phyloP scores from a whole-genome alignment of 2,797 vertebrate species.

The Melanotaenia boesemani region DNA sequence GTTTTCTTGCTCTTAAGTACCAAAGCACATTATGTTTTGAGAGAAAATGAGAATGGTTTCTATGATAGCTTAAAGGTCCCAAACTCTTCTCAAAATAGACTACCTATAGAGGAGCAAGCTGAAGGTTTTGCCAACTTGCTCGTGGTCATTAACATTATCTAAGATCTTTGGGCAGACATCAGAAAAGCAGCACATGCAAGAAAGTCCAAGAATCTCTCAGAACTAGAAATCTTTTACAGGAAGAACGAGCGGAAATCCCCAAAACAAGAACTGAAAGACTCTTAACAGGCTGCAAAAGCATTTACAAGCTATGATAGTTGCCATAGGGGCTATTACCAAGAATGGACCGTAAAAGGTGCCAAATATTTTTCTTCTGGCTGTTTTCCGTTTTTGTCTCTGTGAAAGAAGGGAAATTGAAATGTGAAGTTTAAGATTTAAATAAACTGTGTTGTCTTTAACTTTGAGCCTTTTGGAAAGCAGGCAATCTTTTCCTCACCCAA shows the following conservation, averaged over 20 bases:
- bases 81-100: neutral
- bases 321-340: neutral
- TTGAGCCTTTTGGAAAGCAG: neutral
- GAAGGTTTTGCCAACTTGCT: neutral
- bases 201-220: slow-evolving; percentile 18
- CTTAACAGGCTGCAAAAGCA: neutral
- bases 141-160: neutral
- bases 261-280: slow-evolving; percentile 8
- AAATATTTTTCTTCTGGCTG: neutral
- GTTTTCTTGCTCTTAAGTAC: neutral
- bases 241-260: neutral
- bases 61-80: neutral
- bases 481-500: neutral
- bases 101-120: neutral
- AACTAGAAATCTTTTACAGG: slow-evolving; percentile 8
- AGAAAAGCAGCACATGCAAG: slow-evolving; percentile 6
- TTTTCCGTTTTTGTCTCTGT: neutral
- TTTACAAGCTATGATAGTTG: neutral
- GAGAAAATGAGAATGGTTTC: neutral
- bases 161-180: neutral
- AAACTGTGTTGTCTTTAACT: neutral
- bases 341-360: slow-evolving; percentile 1
- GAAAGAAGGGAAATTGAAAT: neutral
- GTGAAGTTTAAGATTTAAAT: neutral
- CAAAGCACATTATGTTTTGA: neutral